phyloP scores from a whole-genome alignment of 2,797 vertebrate species.

The Anolis apletophallus region DNA sequence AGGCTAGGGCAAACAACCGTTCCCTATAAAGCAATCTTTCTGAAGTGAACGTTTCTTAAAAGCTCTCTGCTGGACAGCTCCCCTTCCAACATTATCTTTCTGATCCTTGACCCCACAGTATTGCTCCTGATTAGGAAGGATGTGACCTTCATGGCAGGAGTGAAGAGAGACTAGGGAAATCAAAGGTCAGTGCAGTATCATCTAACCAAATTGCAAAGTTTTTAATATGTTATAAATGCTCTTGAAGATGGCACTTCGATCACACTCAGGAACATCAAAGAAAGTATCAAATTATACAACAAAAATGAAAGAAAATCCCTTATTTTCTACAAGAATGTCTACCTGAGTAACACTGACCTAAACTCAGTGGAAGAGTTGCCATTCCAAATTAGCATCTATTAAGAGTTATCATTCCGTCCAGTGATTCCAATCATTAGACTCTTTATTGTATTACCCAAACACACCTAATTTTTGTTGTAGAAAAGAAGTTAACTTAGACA shows the following conservation, averaged over 20 bases:
- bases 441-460: neutral
- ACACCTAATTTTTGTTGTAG: neutral
- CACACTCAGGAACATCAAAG: neutral
- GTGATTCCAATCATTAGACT: neutral
- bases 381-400: neutral
- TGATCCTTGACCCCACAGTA: neutral
- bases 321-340: neutral
- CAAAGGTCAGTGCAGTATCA: neutral
- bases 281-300: neutral
- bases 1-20: too few species aligned
- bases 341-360: neutral
- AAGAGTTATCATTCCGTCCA: neutral
- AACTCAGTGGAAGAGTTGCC: neutral
- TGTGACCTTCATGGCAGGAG: neutral
- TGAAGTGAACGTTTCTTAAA: neutral
- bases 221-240: neutral
- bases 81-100: neutral
- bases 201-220: neutral
- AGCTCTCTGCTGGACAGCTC: neutral
- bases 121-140: neutral
- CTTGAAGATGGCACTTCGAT: neutral
- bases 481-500: conserved; percentile 2
- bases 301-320: neutral
- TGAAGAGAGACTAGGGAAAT: neutral
- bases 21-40: too few species aligned